phyloP scores from a whole-genome alignment of 2,888 invertebrate species.

The Phengaris arion region DNA sequence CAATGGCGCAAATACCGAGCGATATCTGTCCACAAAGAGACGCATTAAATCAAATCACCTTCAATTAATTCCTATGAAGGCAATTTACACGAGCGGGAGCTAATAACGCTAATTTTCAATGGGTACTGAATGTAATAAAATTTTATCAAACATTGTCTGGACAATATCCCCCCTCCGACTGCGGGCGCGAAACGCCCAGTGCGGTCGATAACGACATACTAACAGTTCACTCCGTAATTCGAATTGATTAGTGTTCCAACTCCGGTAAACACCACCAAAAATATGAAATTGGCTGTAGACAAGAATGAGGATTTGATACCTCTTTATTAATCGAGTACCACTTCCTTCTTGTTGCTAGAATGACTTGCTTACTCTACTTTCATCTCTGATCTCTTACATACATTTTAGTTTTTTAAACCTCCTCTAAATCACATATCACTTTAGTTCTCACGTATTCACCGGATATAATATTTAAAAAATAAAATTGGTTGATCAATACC shows the following conservation, averaged over 20 bases:
- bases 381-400: no score
- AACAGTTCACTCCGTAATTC: constrained; percentile 20
- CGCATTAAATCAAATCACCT: constrained; percentile 69
- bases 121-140: constrained; percentile 61
- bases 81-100: constrained; percentile 57
- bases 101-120: constrained; percentile 66
- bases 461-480: not conserved
- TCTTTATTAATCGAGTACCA: no score
- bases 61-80: constrained; percentile 54
- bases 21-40: constrained; percentile 58
- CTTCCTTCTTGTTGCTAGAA: no score
- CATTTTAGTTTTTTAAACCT: no score
- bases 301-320: not conserved
- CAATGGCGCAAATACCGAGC: constrained; percentile 40
- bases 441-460: not conserved
- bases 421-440: no score
- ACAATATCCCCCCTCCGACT: constrained; percentile 49
- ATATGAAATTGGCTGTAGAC: not conserved
- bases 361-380: no score
- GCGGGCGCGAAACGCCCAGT: constrained; percentile 42
- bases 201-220: constrained; percentile 31
- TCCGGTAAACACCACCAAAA: not conserved
- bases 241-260: constrained; percentile 6
- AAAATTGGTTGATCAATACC: not conserved
- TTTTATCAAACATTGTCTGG: constrained; percentile 60